These are phyloP conservation scores for Acronicta aceris DNA, from an alignment of 2,888 invertebrate genomes.

Conservation along the genomic window DNA sequence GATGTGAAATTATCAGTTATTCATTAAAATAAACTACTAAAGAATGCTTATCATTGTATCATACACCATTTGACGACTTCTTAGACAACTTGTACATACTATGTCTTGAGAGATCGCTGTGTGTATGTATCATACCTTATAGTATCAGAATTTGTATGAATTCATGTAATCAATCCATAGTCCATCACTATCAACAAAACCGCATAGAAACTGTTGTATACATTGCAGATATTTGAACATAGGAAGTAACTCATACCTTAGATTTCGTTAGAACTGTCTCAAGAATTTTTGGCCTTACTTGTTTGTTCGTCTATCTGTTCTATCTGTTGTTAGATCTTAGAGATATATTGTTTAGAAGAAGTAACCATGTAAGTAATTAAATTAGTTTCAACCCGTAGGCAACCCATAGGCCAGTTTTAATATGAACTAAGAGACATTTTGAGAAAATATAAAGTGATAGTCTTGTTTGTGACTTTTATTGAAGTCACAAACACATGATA, in stretches of 20 bases:
- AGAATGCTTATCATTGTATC: constrained; percentile 51
- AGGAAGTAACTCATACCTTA: constrained; percentile 3
- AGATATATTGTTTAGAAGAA: background rate
- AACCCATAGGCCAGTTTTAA: background rate
- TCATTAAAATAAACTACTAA: constrained; percentile 8
- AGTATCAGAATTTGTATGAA: background rate
- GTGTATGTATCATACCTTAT: background rate
- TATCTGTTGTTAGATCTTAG: constrained; percentile 32
- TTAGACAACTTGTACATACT: constrained; percentile 6
- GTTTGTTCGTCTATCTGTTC: constrained; percentile 26
- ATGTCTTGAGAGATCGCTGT: constrained; percentile 4
- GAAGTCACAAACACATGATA: too few species aligned
- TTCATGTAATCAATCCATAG: background rate
- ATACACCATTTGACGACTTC: constrained; percentile 17
- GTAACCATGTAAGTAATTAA: constrained; percentile 24
- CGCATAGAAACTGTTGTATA: constrained; percentile 15
- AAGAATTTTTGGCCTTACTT: constrained; percentile 15
- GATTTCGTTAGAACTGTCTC: constrained; percentile 1
- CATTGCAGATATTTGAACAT: constrained; percentile 8
- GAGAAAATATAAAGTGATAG: too few species aligned
- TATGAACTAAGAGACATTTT: background rate
- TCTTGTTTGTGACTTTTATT: too few species aligned
- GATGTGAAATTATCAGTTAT: constrained; percentile 41
- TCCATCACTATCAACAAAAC: constrained; percentile 18
- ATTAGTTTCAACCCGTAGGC: background rate